Base-by-base conservation (phyloP, 2,888 invertebrate genomes). In the Cephus pygmeus region DNA sequence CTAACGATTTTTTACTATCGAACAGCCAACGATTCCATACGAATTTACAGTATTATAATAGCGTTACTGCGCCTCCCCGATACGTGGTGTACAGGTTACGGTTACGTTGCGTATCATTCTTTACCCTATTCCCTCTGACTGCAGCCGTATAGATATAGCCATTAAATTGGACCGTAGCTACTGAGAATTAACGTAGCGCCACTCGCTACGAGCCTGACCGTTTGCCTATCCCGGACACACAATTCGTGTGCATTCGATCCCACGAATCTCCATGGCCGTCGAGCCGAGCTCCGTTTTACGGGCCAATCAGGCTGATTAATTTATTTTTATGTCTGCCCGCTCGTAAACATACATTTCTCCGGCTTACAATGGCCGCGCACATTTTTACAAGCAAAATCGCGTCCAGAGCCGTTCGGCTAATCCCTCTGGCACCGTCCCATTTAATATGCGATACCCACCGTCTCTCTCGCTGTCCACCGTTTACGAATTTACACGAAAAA, bases 401-500 rank as follows among this genome's bases (percentile, higher is more conserved):
- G 34, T 36, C 79, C 56, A 56, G 40, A 30, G n/a, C 68, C 31
- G 75, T 68, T 75, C 84, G 84, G 84, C 87, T 89, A 88, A 90
- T 88, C 88, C 87, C 87, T 86, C 85, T 88, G 85, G 87, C 85
- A 84, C 87, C 87, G 86, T 87, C 87, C 87, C 87, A 89, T 89
- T 90, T 89, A 89, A 90, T 89, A 88, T 89, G 87, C 82, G 81
- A 79, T 81, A 74, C 79, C 87, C 86, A 87, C 87, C 85, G 73
- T 56, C 23, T 86, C 83, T 85, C 77, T 81, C 84, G 81, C 86
- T 69, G 33, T 84, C 81, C 81, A 86, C 85, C 89, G 86, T 89
- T 89, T 88, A 87, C 88, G 89, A 89, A 88, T 89, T 89, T 89
- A 87, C 87, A 85, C 84, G 85, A 80, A 85, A 85, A 84, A 87